Conservation (phyloP, 2,797 vertebrate species). For the Siniperca scherzeri region DNA sequence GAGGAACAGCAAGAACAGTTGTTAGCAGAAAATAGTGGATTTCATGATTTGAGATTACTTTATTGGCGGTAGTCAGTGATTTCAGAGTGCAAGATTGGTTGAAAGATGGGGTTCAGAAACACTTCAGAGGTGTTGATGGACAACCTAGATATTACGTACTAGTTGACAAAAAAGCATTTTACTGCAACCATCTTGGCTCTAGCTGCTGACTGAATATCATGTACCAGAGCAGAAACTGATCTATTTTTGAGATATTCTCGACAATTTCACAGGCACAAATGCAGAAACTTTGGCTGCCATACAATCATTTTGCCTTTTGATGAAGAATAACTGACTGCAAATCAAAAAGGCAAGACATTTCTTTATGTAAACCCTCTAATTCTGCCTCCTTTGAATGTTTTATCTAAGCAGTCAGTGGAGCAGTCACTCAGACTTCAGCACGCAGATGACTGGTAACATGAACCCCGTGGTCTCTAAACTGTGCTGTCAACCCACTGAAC, state of each 20-base stretch:
- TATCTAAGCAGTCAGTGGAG: slow-evolving; percentile 16
- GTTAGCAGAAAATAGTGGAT: slow-evolving; percentile 56
- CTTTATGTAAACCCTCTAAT: neutral
- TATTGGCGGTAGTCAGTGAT: slow-evolving; percentile 23
- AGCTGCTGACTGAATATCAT: slow-evolving; percentile 5
- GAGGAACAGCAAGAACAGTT: slow-evolving; percentile 47
- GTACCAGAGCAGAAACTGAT: neutral
- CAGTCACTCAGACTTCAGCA: slow-evolving; percentile 26
- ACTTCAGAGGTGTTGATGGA: slow-evolving; percentile 25
- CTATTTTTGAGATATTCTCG: slow-evolving; percentile 1
- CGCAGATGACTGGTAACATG: slow-evolving; percentile 70
- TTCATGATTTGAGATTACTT: slow-evolving; percentile 54
- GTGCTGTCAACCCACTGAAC: slow-evolving; percentile 78
- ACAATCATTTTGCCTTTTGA: neutral
- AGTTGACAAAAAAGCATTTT: slow-evolving; percentile 4
- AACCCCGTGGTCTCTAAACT: slow-evolving; percentile 77
- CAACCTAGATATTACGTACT: slow-evolving; percentile 14
- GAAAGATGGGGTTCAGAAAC: slow-evolving; percentile 26
- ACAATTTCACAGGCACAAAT: neutral
- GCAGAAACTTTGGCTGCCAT: neutral
- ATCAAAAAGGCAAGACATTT: neutral
- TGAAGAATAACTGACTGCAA: slow-evolving; percentile 2
- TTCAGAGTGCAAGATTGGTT: slow-evolving; percentile 9
- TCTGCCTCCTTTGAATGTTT: neutral
- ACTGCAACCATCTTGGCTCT: neutral